A percentile compares a stretch with the other conserved stretches of the same genome.
Conservation (phyloP, 2,797 vertebrate species). For the Carapus acus region DNA sequence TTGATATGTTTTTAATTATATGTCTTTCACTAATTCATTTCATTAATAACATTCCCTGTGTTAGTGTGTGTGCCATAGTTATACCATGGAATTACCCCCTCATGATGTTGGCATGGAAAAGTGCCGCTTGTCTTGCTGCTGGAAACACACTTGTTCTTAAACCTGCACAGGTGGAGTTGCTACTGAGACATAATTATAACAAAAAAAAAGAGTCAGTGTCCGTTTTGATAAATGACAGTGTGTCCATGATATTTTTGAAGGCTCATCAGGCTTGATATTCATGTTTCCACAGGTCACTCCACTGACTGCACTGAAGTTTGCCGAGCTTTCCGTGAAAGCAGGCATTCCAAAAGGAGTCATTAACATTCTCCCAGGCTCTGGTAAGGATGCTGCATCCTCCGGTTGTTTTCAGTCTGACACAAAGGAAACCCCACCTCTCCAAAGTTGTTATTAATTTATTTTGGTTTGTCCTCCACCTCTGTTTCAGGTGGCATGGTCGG, state of each 20-base stretch:
- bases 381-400: constrained; percentile 58
- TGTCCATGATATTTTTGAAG: too few relatives aligned
- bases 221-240: too few relatives aligned
- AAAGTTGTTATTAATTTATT: too few relatives aligned
- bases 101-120: constrained; percentile 99
- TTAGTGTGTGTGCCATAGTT: constrained; percentile 90
- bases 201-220: too few relatives aligned
- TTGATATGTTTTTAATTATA: too few relatives aligned
- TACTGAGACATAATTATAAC: too few relatives aligned
- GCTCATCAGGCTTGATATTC: background rate
- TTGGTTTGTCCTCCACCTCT: rapidly evolving
- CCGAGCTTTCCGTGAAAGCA: constrained; percentile 86
- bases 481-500: constrained; percentile 84
- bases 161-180: constrained; percentile 85
- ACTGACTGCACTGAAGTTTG: constrained; percentile 92
- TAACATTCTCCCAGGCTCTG: constrained; percentile 95
- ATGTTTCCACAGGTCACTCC: constrained; percentile 83
- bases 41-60: constrained; percentile 3
- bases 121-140: constrained; percentile 88
- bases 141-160: constrained; percentile 94
- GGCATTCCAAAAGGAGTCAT: constrained; percentile 93
- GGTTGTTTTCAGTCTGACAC: too few relatives aligned
- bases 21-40: too few relatives aligned
- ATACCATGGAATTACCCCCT: constrained; percentile 98
- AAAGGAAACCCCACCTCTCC: too few relatives aligned